Conservation (phyloP, 2,113 vertebrate species). For the Apteryx owenii region DNA sequence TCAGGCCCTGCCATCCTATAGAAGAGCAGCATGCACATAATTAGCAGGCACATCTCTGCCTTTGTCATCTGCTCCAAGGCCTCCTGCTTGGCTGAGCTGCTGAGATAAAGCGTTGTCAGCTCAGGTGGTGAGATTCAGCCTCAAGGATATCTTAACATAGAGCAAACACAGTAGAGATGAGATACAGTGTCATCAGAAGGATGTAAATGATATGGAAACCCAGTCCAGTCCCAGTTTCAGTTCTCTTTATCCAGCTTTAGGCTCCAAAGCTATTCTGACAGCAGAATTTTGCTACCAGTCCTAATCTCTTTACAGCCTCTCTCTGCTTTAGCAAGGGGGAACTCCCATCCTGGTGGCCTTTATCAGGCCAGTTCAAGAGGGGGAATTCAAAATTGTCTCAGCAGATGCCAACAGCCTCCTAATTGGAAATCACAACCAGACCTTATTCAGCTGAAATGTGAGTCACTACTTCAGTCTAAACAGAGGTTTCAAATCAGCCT, state of each 20-base stretch:
- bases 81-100: slow-evolving; percentile 31
- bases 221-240: background rate
- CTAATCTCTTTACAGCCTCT: background rate
- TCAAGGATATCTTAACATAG: background rate
- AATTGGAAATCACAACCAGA: background rate
- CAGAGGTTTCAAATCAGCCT: background rate
- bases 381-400: background rate
- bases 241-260: background rate
- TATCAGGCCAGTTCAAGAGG: background rate
- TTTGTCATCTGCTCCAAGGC: background rate
- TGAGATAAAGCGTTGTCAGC: slow-evolving; percentile 38
- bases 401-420: background rate
- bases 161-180: background rate
- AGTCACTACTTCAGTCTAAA: background rate
- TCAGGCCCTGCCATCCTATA: background rate
- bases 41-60: slow-evolving; percentile 42
- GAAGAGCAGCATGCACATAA: background rate
- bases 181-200: background rate
- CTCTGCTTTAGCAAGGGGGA: background rate
- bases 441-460: background rate
- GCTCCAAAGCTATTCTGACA: background rate
- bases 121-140: slow-evolving; percentile 29
- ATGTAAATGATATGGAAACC: background rate
- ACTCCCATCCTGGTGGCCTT: background rate
- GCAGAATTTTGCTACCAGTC: background rate